Evolutionary conservation across 1,140 invertebrate genomes (phyloP).

Genomic region (Drosophila tani): DNA sequence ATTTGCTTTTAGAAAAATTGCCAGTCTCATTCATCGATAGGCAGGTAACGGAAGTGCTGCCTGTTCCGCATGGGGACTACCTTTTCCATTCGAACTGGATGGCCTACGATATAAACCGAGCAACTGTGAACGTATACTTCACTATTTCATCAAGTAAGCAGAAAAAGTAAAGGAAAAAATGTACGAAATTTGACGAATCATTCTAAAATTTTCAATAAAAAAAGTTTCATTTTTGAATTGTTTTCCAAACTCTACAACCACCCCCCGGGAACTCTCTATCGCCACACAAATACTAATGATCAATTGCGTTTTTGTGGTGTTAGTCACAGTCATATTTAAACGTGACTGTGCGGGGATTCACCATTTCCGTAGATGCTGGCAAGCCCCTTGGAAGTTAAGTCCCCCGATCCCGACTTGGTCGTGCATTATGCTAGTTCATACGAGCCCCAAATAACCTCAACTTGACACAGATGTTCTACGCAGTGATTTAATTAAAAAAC

Average conservation of each 20-base stretch:
- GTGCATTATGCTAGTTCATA: conserved; percentile 52
- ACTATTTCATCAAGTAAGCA: neutral
- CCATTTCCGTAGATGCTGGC: neutral
- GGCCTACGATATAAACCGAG: neutral
- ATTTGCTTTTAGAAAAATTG: neutral
- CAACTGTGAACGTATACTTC: neutral
- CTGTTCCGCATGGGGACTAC: conserved; percentile 5
- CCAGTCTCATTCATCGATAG: neutral
- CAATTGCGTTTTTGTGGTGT: neutral
- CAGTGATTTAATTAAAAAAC: conserved; percentile 83
- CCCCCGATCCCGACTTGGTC: conserved; percentile 11
- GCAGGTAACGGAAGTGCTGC: neutral
- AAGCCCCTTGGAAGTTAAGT: neutral
- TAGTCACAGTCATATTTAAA: conserved; percentile 1
- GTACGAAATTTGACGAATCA: too few species aligned
- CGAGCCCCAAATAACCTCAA: conserved; percentile 49
- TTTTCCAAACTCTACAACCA: neutral
- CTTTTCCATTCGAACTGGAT: conserved; percentile 6
- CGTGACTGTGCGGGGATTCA: conserved; percentile 15
- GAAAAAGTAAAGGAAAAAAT: too few species aligned
- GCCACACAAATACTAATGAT: neutral
- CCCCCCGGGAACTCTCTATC: neutral
- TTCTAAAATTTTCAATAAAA: too few species aligned
- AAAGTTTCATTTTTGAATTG: too few species aligned
- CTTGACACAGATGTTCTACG: conserved; percentile 77